Base-by-base conservation (phyloP, 2,888 invertebrate species). In the Agrochola macilenta region DNA sequence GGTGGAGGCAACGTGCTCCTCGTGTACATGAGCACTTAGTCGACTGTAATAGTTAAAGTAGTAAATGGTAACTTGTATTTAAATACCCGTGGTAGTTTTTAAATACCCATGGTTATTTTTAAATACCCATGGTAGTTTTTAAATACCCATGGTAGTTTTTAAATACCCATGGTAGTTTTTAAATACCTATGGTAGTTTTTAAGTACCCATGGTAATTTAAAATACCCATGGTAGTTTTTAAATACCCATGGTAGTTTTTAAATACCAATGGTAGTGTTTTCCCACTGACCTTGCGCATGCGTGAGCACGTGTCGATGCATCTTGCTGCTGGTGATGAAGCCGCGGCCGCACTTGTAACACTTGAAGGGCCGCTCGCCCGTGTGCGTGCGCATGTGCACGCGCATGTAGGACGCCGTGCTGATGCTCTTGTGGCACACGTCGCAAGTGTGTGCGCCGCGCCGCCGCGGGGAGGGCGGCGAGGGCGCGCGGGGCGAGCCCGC, bases 281-380 rank as follows among this genome's bases (percentile, higher is more conserved):
- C 0, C 14, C 3, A 66, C 79, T 58, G 91, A 70, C 91, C 90
- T 52, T 94, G 92, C 0, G 91, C 88, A 57, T 96, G 96, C 0
- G 95, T 96, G 5, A 96, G 78, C 2, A 94, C 95, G 60, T 96
- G 96, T 0, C 96, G 76, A 58, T 96, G 94, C 95, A 96, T 95
- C 81, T 96, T 96, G 83, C 95, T 95, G 0, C 94, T 92, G 0
- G 96, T 96, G 1, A 96, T 96, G 64, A 96, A 96, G 0, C 94
- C 95, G 0, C 94, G 86, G 0, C 90, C 86, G 72, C 96, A 96
- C 1, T 91, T 87, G 69, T 94, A 94, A 58, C 96, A 96, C 54
- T 93, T 92, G 86, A 93, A 96, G 0, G 96, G 96, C 3, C 86
- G 90, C 87, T 96, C 96, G 0, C 96, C 96, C 0, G 95, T 94